Base-by-base conservation (phyloP, 2,797 vertebrate genomes). In the Hirundo rustica region DNA sequence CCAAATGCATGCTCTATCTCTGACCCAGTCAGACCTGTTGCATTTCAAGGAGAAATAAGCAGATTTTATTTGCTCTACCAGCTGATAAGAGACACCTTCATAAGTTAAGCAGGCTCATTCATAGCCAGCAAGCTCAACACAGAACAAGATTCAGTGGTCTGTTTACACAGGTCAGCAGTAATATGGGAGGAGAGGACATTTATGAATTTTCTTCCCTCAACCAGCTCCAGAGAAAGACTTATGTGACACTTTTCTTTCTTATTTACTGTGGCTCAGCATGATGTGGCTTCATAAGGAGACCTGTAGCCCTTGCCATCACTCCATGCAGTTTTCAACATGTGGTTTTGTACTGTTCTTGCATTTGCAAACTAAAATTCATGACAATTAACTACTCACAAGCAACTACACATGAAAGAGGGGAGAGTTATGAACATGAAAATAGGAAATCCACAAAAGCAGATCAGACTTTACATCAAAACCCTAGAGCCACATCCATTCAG, bases 11-110 rank as follows among this genome's bases (percentile, higher is more conserved):
- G 30, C 62, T 86, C 80, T 84, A 30, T 79, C 88, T 93, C 80
- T 90, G 74, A 90, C 80, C 90, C 60, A 84, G 27, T 23, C 88
- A 76, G 88, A 84, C 67, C 62, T 45, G 32, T 50, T 3, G 29
- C 88, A 67, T 84, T 90, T 95, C 84, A 90, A 74, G 80, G 84
- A 89, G 67, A 82, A 88, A 79, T 42, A 38, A 47, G 70, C 44
- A 66, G 71, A 89, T 81, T 92, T 78, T 89, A 89, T 92, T 93
- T 96, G 88, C 58, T 83, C 57, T 87, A 36, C 29, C 30, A 65
- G 54, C 73, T 75, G 86, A 61, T 91, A 93, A 88, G 73, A 73
- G 70, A 82, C 75, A 96, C 71, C 74, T 93, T 92, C 0, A 0
- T 74, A 81, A 88, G 77, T 60, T 75, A 94, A 77, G 61, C n/a